These are phyloP conservation scores for Nesogale talazaci DNA, from an alignment of 2,113 vertebrate genomes.

Conservation along the genomic window DNA sequence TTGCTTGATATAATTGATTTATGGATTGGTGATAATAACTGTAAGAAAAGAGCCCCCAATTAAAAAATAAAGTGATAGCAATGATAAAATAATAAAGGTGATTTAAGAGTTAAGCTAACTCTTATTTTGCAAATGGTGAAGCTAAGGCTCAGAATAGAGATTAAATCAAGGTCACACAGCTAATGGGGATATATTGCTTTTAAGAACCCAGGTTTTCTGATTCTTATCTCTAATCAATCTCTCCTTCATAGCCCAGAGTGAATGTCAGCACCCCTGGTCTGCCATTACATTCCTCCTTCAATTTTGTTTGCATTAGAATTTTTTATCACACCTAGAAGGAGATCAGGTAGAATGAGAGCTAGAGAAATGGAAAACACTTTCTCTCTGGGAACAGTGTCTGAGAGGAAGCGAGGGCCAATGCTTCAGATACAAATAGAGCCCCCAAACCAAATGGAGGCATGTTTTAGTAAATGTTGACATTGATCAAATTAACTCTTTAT, in stretches of 20 bases:
- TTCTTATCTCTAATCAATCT: neutral
- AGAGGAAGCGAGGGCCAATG: neutral
- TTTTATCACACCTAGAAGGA: neutral
- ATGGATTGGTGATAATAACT: too few relatives aligned
- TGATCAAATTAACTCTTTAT: neutral
- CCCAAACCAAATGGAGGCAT: neutral
- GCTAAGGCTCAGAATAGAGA: neutral
- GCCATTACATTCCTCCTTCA: neutral
- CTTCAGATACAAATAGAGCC: neutral
- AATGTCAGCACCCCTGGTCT: neutral
- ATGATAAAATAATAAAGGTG: neutral
- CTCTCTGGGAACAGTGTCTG: neutral
- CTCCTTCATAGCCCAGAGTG: neutral
- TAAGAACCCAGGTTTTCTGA: neutral
- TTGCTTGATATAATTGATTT: too few relatives aligned
- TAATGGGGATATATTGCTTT: neutral
- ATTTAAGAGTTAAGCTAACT: neutral
- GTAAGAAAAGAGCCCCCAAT: too few relatives aligned
- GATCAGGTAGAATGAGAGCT: neutral
- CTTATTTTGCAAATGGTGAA: conserved; percentile 24
- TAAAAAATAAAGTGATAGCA: too few relatives aligned
- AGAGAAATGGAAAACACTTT: neutral
- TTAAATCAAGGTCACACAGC: conserved; percentile 7
- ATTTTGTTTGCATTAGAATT: neutral
- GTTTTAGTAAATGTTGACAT: neutral